A percentile compares a stretch with the other conserved stretches of the same genome.
phyloP scores from a whole-genome alignment of 2,888 invertebrate genomes.

The Choristoneura rosaceana region DNA sequence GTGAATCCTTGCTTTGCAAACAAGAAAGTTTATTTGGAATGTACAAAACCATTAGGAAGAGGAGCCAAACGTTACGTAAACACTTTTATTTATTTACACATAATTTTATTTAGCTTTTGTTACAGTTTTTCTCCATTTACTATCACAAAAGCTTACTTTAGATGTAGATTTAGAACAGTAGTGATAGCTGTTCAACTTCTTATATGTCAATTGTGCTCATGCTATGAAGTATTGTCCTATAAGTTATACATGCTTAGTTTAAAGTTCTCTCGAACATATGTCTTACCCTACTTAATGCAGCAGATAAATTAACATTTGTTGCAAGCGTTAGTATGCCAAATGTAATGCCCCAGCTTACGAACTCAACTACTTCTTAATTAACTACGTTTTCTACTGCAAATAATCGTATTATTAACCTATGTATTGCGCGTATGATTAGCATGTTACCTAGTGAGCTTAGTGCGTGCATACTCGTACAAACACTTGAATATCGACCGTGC shows the following conservation, averaged over 20 bases:
- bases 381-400: constrained; percentile 29
- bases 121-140: constrained; percentile 7
- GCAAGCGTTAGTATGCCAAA: constrained; percentile 31
- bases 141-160: constrained; percentile 21
- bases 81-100: not conserved
- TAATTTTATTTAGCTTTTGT: not conserved
- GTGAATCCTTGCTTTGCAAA: not conserved
- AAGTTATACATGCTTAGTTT: constrained; percentile 27
- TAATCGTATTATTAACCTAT: constrained; percentile 6
- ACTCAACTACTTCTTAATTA: constrained; percentile 25
- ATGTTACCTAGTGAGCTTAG: constrained; percentile 39
- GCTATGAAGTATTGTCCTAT: constrained; percentile 28
- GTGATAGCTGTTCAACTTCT: constrained; percentile 42
- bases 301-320: constrained; percentile 10
- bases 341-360: constrained; percentile 22
- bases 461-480: constrained; percentile 56
- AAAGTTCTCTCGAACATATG: constrained; percentile 14
- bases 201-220: constrained; percentile 36
- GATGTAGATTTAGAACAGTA: not conserved
- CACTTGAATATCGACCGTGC: constrained; percentile 51
- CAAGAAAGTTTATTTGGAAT: not conserved
- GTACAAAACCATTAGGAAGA: not conserved
- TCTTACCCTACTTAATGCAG: constrained; percentile 4
- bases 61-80: too few relatives aligned
- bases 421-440: constrained; percentile 14